Base-by-base conservation (phyloP, 2,888 invertebrate genomes). In the Ectobius pallidus region DNA sequence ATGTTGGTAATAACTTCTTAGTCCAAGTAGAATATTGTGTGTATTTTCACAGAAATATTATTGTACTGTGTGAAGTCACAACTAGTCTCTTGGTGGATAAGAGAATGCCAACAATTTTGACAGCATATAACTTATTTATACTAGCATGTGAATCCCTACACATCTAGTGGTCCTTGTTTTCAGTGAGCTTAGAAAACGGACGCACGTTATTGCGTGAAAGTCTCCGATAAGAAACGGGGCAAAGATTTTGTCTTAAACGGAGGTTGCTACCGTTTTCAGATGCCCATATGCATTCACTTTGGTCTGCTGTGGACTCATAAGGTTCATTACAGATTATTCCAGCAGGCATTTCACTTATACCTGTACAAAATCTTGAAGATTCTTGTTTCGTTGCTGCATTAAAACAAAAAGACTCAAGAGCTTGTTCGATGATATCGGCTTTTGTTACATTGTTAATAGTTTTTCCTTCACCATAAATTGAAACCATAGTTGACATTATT, bases 201-300 rank as follows among this genome's bases (percentile, higher is more conserved):
- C n/a, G n/a, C n/a, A n/a, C n/a, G n/a, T n/a, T n/a, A n/a, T 34
- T 34, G 34, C 34, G 34, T 2, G 3, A 1, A 58, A 30, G 7
- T 25, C 11, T 58, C n/a, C 30, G 58, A 58, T 58, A 58, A n/a
- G 58, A 16, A 14, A 58, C 16, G n/a, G 58, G 58, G 30, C 58
- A 58, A 0, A 58, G 16, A 30, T 58, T 11, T 9, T 58, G 6
- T n/a, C 30, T 9, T 14, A 58, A 30, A 16, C 30, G 30, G n/a
- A 1, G n/a, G n/a, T 58, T 58, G 2, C 22, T 58, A 2, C 4
- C 30, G 18, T 58, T 16, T 30, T 7, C 4, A 16, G 30, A 58
- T 3, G 58, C 30, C 58, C 58, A 58, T n/a, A 58, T n/a, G n/a
- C 58, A 58, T 3, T 11, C 2, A 6, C 30, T 30, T 22, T 7